phyloP scores from a whole-genome alignment of 2,113 vertebrate species.

The Gavia stellata region DNA sequence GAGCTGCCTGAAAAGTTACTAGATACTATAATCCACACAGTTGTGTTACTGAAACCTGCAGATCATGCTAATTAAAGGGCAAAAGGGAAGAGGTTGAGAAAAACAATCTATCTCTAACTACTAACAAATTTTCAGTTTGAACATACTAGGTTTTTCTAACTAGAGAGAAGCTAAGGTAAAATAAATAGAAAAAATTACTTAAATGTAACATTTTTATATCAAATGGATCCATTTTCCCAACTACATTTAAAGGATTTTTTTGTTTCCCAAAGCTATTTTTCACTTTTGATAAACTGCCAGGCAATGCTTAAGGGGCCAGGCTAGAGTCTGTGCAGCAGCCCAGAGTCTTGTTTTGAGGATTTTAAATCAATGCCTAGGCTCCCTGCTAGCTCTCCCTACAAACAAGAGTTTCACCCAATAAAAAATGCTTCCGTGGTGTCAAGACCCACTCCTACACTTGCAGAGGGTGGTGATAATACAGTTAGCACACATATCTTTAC shows the following conservation, averaged over 20 bases:
- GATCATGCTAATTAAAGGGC: conserved; percentile 27
- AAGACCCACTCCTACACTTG: not conserved
- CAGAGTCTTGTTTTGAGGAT: not conserved
- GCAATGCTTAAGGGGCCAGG: not conserved
- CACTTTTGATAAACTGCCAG: not conserved
- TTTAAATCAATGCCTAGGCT: not conserved
- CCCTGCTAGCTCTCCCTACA: not conserved
- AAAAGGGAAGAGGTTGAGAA: not conserved
- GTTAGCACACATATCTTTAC: not conserved
- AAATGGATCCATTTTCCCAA: not conserved
- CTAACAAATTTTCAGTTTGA: not conserved
- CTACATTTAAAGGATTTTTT: not conserved
- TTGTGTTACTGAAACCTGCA: not conserved
- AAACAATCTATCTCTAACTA: not conserved
- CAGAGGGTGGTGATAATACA: not conserved
- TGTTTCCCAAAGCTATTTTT: not conserved
- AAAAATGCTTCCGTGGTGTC: not conserved
- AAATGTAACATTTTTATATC: not conserved
- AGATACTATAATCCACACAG: conserved; percentile 30
- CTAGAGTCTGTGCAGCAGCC: not conserved
- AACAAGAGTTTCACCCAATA: not conserved
- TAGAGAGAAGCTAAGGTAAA: not conserved
- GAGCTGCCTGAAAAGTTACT: conserved; percentile 28
- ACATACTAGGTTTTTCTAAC: not conserved
- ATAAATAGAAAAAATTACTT: not conserved